phyloP scores from a whole-genome alignment of 2,797 vertebrate genomes.

The Sylvia borin region DNA sequence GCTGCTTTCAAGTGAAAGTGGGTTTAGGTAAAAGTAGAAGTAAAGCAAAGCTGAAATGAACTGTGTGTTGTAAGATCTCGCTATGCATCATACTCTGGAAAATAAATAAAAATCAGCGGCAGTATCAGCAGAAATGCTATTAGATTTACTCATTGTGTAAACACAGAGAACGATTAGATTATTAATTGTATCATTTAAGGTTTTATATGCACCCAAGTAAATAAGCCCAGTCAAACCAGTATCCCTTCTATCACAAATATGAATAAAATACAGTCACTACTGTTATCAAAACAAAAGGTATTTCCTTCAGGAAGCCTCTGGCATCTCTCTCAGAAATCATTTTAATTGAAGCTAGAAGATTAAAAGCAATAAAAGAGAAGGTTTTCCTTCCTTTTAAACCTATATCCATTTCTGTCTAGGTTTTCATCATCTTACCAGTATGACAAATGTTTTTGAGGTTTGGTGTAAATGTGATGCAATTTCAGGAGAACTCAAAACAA shows the following conservation, averaged over 20 bases:
- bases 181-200: background rate
- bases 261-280: background rate
- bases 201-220: background rate
- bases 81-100: background rate
- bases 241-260: background rate
- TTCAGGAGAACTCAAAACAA: background rate
- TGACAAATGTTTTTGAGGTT: background rate
- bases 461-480: background rate
- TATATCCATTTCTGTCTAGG: background rate
- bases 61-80: background rate
- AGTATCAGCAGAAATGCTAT: background rate
- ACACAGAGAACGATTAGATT: background rate
- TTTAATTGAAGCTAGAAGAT: background rate
- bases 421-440: background rate
- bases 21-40: background rate
- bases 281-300: background rate
- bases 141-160: background rate
- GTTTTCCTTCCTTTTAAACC: background rate
- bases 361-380: background rate
- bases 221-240: background rate
- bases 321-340: background rate
- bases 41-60: slow-evolving; percentile 3
- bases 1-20: background rate
- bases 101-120: background rate
- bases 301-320: background rate